Evolutionary conservation across 2,888 invertebrate species (phyloP).

Genomic region (Spicauda simplicius): DNA sequence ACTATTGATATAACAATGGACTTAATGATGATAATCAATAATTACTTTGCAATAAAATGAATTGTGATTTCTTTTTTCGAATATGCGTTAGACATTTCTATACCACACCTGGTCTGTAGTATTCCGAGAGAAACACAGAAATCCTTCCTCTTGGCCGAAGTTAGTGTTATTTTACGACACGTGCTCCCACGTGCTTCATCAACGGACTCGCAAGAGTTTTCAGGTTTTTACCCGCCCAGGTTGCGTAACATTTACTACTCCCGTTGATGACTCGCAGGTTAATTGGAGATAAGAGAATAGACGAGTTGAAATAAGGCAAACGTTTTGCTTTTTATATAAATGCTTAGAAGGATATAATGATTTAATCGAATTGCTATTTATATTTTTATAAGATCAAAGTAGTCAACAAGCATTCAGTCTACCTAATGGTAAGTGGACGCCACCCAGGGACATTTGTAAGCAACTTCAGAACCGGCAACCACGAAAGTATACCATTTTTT

Average conservation of each 20-base stretch:
- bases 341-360: too few species aligned
- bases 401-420: too few species aligned
- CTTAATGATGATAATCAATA: too few species aligned
- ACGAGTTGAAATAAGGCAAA: background rate
- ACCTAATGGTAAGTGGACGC: too few species aligned
- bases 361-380: too few species aligned
- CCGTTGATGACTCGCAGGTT: background rate
- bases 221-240: conserved; percentile 4
- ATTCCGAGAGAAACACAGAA: background rate
- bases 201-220: background rate
- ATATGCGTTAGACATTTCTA: background rate
- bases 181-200: conserved; percentile 14
- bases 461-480: too few species aligned
- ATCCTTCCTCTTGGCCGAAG: background rate
- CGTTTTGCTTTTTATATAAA: background rate
- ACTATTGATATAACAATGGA: too few species aligned
- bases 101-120: background rate
- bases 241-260: background rate
- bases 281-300: background rate
- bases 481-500: too few species aligned
- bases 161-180: conserved; percentile 20
- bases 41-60: too few species aligned
- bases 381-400: too few species aligned
- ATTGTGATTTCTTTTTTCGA: too few species aligned
- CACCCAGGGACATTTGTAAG: too few species aligned